Conservation (phyloP, 2,888 invertebrate genomes). For the Ceriagrion tenellum region DNA sequence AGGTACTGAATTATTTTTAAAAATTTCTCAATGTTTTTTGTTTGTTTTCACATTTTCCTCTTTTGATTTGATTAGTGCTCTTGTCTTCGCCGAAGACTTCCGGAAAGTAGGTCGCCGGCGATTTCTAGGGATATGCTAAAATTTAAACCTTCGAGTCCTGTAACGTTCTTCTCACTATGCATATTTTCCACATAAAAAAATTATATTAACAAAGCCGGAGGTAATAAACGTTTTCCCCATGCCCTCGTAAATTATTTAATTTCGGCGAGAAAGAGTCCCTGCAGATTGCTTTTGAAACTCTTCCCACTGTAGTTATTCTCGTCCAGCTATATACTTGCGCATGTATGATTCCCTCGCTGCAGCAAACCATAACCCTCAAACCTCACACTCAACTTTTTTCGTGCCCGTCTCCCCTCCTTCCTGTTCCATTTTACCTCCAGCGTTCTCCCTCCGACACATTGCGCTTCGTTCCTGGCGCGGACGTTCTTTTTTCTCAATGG, state of each 20-base stretch:
- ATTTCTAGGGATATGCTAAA: too few species aligned
- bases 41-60: too few species aligned
- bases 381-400: not conserved
- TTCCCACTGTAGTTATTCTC: not conserved
- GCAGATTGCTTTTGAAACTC: not conserved
- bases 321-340: not conserved
- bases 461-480: not conserved
- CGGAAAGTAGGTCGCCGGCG: too few species aligned
- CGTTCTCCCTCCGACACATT: not conserved
- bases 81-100: too few species aligned
- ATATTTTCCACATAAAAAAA: too few species aligned
- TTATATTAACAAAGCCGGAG: not conserved
- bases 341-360: not conserved
- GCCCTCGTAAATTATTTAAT: not conserved
- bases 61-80: too few species aligned
- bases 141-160: too few species aligned
- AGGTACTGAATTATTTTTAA: too few species aligned
- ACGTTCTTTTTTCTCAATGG: not conserved
- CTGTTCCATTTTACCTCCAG: not conserved
- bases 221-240: not conserved
- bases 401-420: not conserved
- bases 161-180: too few species aligned
- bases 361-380: not conserved
- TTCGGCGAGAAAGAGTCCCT: conserved; percentile 2
- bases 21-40: too few species aligned